These are phyloP conservation scores for Melanaphis sacchari DNA, from an alignment of 1,140 invertebrate species.

Conservation along the genomic window DNA sequence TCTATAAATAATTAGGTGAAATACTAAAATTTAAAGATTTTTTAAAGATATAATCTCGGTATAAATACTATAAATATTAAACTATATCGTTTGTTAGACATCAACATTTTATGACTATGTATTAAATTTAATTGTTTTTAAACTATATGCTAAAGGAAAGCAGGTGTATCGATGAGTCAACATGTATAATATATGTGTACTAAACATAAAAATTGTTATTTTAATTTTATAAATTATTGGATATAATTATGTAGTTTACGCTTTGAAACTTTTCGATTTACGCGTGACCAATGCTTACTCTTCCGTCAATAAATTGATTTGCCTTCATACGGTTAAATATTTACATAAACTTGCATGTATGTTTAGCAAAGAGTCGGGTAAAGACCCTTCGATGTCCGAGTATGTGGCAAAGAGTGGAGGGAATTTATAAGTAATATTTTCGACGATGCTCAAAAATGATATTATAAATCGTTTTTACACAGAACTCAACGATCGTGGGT, in stretches of 20 bases:
- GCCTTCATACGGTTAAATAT: not conserved
- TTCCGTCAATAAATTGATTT: not conserved
- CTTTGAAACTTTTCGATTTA: not conserved
- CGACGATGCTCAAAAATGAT: not conserved
- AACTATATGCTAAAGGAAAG: not conserved
- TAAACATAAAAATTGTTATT: not conserved
- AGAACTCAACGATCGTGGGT: not conserved
- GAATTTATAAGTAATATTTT: not conserved
- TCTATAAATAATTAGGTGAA: not conserved
- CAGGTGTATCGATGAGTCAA: not conserved
- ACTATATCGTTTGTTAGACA: not conserved
- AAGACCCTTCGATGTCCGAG: not conserved
- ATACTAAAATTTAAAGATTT: not conserved
- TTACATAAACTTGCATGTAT: not conserved
- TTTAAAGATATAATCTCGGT: no score
- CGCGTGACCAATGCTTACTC: not conserved
- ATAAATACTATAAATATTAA: not conserved
- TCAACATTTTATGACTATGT: not conserved
- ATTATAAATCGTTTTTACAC: constrained; percentile 19
- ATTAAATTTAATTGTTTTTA: no score
- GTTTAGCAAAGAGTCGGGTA: not conserved
- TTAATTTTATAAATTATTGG: not conserved
- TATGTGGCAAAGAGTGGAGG: not conserved
- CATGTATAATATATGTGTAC: not conserved
- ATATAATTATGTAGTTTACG: not conserved